Percentiles rank a stretch among this genome's conserved stretches.
Conservation (phyloP, 2,113 vertebrate species). For the Anhinga anhinga region DNA sequence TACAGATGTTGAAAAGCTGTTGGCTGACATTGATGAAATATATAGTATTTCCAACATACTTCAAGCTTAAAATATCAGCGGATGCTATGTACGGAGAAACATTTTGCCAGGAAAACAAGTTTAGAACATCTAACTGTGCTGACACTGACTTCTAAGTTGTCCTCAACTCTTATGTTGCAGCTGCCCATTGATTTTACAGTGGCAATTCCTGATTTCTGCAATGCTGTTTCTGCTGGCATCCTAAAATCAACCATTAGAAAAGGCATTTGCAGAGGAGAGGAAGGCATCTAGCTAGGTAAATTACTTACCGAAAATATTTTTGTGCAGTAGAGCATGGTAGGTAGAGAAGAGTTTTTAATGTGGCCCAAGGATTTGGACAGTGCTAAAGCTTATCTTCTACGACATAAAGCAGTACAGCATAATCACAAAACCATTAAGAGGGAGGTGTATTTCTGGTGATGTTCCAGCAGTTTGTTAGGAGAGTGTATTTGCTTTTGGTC, state of each 20-base stretch:
- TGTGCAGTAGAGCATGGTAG: background rate
- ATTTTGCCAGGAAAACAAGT: background rate
- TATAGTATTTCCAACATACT: background rate
- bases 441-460: background rate
- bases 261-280: background rate
- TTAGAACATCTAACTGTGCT: background rate
- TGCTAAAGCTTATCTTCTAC: background rate
- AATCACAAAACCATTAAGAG: background rate
- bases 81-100: background rate
- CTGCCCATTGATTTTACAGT: background rate
- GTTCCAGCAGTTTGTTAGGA: background rate
- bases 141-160: background rate
- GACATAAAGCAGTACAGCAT: background rate
- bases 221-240: background rate
- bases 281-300: background rate
- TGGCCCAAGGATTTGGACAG: background rate
- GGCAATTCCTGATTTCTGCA: background rate
- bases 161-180: background rate
- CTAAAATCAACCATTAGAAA: background rate
- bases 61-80: background rate
- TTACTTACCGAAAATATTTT: background rate
- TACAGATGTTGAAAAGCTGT: background rate
- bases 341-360: background rate
- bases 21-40: background rate
- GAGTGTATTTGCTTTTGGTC: accelerated